Conservation (phyloP, 1,140 invertebrate genomes). For the Nilaparvata lugens region DNA sequence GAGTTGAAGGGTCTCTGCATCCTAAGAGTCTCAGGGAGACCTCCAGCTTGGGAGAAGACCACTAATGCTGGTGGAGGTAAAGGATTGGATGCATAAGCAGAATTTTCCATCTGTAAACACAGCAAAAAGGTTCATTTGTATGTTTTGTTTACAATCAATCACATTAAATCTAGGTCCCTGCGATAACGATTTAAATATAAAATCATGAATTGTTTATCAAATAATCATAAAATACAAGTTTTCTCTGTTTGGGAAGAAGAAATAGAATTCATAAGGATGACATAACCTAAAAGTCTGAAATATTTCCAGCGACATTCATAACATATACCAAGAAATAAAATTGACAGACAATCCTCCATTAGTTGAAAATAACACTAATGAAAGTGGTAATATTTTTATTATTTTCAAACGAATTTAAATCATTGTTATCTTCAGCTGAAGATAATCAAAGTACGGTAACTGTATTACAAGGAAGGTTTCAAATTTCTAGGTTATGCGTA, state of each 20-base stretch:
- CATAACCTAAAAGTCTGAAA: neutral
- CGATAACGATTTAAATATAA: neutral
- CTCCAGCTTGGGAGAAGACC: slow-evolving; percentile 67
- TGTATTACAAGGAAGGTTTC: too few species aligned
- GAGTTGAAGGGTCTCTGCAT: slow-evolving; percentile 63
- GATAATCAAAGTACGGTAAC: too few species aligned
- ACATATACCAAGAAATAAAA: too few species aligned
- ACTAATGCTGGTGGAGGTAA: slow-evolving; percentile 68
- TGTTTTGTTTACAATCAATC: neutral
- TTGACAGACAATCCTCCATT: too few species aligned
- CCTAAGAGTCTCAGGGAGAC: slow-evolving; percentile 60
- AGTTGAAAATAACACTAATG: too few species aligned
- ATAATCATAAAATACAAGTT: neutral
- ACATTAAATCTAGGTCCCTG: neutral
- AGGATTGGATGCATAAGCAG: slow-evolving; percentile 56
- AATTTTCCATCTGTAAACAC: slow-evolving; percentile 52
- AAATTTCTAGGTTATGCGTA: too few species aligned
- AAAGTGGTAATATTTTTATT: too few species aligned
- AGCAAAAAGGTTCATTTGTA: neutral
- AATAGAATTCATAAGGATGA: neutral
- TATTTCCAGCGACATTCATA: too few species aligned
- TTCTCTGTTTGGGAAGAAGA: neutral
- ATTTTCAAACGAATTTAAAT: too few species aligned
- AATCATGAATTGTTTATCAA: neutral
- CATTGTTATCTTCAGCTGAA: too few species aligned